Percentiles rank a stretch among this genome's conserved stretches.
Evolutionary conservation across 2,113 vertebrate genomes (phyloP).

Genomic region (Otocyon megalotis): DNA sequence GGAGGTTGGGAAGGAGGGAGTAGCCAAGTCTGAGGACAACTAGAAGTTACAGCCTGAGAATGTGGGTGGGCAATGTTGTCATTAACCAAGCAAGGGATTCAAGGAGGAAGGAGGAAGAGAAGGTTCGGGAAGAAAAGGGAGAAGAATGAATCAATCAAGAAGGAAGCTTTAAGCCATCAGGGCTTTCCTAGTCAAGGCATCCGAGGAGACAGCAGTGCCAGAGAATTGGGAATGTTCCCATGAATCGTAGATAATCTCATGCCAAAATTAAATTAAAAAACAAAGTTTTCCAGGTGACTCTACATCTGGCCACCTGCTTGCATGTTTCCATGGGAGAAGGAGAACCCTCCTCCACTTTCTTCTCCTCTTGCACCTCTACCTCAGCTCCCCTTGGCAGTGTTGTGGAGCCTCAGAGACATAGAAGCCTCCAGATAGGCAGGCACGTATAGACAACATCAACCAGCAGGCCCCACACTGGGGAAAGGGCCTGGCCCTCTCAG

Average conservation of each 20-base stretch:
- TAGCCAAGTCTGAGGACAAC: neutral
- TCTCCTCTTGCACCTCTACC: neutral
- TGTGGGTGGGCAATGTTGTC: neutral
- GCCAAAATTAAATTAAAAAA: neutral
- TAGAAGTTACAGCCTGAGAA: neutral
- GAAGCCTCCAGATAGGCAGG: no score
- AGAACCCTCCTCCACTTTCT: neutral
- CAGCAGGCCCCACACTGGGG: neutral
- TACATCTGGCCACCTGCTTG: neutral
- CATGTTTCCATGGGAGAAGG: neutral
- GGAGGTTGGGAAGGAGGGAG: neutral
- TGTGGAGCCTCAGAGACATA: fast-evolving
- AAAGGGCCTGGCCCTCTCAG: neutral
- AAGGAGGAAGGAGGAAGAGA: neutral
- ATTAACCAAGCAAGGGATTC: neutral
- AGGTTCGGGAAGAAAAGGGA: neutral
- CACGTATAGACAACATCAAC: neutral
- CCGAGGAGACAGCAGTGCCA: neutral
- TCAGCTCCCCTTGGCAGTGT: neutral
- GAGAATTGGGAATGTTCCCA: neutral
- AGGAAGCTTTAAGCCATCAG: neutral
- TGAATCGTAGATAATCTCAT: neutral
- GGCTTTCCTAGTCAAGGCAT: neutral
- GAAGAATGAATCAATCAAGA: neutral
- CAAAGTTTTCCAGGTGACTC: neutral